Evolutionary conservation across 1,140 invertebrate species (phyloP), one percentile per base, ranked within the genome.

Genomic region (Diuraphis noxia): DNA sequence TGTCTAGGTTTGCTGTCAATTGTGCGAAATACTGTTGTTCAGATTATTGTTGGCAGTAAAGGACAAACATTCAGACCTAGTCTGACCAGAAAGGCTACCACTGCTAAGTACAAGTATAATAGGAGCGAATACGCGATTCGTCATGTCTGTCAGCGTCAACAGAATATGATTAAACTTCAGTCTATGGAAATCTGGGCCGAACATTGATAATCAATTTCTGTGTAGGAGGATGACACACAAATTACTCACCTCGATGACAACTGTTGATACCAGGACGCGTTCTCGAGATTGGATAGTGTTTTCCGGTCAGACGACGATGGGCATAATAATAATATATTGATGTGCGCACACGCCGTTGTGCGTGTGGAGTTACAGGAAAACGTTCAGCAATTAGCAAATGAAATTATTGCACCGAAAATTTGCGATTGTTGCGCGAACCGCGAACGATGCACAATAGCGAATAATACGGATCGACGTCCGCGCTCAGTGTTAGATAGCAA

Each of bases 161-260:
- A 25, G 7, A n/a, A 81, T 21, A 63, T 10, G n/a, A 63, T n/a
- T 17, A 17, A 30, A 17, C 30, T 4, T 34, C 4, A 9, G 13
- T n/a, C 2, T 63, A 8, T 9, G 52, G 9, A 63, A 63, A 63
- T 17, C 56, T 5, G 13, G 5, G 30, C 4, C 30, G 4, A 63
- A n/a, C 4, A 17, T 72, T 38, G 23, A 38, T 40, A 81, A 7
- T 38, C 38, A 10, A 21, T 79, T 36, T 79, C 36, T 79, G 36
- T 9, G 21, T 81, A 81, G 81, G 25, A 23, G 4, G 23, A 49
- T 21, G 84, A 86, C 21, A 46, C 36, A 30, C 46, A 38, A 38
- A 52, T 38, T 49, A 89, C 88, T 90, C 72, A 91, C 89, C 43
- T 91, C n/a, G 89, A 38, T 82, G 89, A 81, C 77, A 91, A 91